phyloP scores from a whole-genome alignment of 2,113 vertebrate genomes.

The Lichenostomus cassidix region DNA sequence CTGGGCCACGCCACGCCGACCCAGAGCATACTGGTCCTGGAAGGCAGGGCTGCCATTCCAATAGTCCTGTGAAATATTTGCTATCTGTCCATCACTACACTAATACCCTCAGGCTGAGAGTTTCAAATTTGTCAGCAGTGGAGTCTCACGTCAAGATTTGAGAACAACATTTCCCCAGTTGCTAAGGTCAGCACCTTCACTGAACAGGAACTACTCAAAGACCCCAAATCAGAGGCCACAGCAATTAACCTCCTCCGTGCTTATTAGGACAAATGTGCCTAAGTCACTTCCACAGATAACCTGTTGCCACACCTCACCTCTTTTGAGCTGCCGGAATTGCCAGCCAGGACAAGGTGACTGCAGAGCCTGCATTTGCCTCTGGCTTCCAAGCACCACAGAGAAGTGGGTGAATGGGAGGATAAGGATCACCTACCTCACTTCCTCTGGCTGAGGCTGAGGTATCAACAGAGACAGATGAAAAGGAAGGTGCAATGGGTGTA shows the following conservation, averaged over 20 bases:
- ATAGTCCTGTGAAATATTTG: conserved; percentile 57
- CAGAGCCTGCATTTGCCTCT: neutral
- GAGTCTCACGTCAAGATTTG: neutral
- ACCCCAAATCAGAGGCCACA: neutral
- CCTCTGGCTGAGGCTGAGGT: neutral
- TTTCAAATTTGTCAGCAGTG: conserved; percentile 55
- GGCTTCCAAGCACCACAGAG: neutral
- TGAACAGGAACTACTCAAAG: neutral
- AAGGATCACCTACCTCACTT: neutral
- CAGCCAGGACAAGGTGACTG: neutral
- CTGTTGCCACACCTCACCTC: neutral
- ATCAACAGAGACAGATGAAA: neutral
- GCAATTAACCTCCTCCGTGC: conserved; percentile 26
- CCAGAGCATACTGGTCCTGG: neutral
- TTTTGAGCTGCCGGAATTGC: neutral
- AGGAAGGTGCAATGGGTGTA: neutral
- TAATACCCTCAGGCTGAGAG: conserved; percentile 27
- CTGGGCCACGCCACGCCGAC: neutral
- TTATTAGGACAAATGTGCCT: neutral
- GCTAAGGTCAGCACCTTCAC: conserved; percentile 25
- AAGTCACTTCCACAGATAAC: neutral
- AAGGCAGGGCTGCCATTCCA: neutral
- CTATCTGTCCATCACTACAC: conserved; percentile 26
- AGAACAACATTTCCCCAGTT: conserved; percentile 9
- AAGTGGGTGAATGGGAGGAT: neutral